Evolutionary conservation across 2,113 vertebrate species (phyloP).

Genomic region (Galemys pyrenaicus): DNA sequence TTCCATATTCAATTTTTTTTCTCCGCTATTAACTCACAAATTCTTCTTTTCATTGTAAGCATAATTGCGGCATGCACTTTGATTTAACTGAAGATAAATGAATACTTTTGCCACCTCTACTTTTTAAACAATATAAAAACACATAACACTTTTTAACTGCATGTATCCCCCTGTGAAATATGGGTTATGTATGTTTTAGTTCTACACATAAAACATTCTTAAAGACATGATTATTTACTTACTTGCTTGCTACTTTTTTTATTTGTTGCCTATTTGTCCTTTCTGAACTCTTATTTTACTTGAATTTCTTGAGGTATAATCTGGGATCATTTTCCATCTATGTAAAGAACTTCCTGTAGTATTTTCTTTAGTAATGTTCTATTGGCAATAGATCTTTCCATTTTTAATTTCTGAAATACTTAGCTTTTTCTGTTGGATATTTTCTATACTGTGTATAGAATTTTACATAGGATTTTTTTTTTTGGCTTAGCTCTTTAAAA

Average conservation of each 20-base stretch:
- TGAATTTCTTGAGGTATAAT: neutral
- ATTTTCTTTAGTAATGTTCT: neutral
- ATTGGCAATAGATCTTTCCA: neutral
- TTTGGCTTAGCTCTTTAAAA: neutral
- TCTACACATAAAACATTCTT: neutral
- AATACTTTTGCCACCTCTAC: neutral
- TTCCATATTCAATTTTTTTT: neutral
- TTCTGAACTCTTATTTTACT: neutral
- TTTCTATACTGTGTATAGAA: constrained; percentile 33
- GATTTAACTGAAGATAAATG: constrained; percentile 6
- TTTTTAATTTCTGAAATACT: constrained; percentile 10
- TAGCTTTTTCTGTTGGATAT: neutral
- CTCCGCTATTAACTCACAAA: neutral
- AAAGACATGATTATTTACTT: neutral
- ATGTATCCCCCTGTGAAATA: neutral
- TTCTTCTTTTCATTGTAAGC: neutral
- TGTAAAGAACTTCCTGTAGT: neutral
- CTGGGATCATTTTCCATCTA: neutral
- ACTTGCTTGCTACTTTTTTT: neutral
- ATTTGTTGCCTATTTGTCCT: neutral
- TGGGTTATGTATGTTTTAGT: neutral
- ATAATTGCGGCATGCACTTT: neutral
- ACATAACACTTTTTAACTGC: neutral
- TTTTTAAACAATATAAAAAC: constrained; percentile 19
- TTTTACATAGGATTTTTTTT: neutral